These are phyloP conservation scores for Oncorhynchus kisutch DNA, from an alignment of 2,113 vertebrate genomes.

Conservation along the genomic window DNA sequence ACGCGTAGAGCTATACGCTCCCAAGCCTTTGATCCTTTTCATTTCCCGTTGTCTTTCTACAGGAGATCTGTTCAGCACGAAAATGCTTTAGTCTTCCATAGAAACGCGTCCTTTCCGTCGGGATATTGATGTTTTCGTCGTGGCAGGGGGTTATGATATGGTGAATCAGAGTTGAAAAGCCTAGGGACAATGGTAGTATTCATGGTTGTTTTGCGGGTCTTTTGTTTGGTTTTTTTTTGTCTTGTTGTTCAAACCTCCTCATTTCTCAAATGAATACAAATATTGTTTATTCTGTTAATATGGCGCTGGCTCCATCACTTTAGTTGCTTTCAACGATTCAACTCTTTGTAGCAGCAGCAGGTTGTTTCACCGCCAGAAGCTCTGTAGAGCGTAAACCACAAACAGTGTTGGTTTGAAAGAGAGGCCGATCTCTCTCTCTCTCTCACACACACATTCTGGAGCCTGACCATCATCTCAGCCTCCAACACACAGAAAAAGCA, in stretches of 20 bases:
- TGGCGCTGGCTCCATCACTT: constrained; percentile 78
- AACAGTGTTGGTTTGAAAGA: constrained; percentile 76
- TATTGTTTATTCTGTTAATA: constrained; percentile 87
- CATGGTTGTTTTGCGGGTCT: constrained; percentile 73
- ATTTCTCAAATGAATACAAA: constrained; percentile 90
- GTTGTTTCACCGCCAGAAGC: constrained; percentile 83
- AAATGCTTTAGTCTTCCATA: constrained; percentile 99
- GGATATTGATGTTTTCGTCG: constrained; percentile 99
- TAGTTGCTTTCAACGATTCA: constrained; percentile 82
- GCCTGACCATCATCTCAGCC: not conserved
- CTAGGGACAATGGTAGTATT: constrained; percentile 89
- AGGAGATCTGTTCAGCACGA: constrained; percentile 90
- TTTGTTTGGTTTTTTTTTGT: constrained; percentile 67
- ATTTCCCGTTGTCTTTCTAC: constrained; percentile 64
- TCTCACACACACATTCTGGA: not conserved
- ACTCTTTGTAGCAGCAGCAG: constrained; percentile 90
- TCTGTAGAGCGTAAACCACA: constrained; percentile 75
- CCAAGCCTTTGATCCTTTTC: constrained; percentile 94
- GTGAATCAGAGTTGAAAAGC: constrained; percentile 96
- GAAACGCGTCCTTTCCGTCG: constrained; percentile 95
- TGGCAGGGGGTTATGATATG: constrained; percentile 99
- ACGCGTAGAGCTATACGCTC: constrained; percentile 73
- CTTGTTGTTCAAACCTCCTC: constrained; percentile 71
- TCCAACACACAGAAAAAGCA: not conserved
- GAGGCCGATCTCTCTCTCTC: constrained; percentile 40